Evolutionary conservation across 1,140 invertebrate species (phyloP).

Genomic region (Hyposmocoma kahamanoa): DNA sequence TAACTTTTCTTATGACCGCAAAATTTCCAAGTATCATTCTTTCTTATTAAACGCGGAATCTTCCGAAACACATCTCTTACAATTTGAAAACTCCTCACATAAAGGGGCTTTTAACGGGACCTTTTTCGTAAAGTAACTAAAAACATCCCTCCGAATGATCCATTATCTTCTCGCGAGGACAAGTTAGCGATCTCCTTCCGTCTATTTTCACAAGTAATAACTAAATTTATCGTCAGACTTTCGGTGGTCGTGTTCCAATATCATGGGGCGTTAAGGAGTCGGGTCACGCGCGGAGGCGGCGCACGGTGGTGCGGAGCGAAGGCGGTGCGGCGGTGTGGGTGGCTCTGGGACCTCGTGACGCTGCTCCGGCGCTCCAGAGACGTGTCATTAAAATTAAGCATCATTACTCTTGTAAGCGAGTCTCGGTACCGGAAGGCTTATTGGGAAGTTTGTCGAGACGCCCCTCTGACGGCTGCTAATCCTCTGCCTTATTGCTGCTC

Average conservation of each 20-base stretch:
- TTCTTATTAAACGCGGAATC: conserved; percentile 27
- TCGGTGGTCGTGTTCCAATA: conserved; percentile 65
- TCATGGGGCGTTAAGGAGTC: conserved; percentile 47
- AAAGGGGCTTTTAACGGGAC: conserved; percentile 60
- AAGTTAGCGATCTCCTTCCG: conserved; percentile 72
- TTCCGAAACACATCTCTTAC: conserved; percentile 27
- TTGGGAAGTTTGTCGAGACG: conserved; percentile 54
- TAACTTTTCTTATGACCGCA: conserved; percentile 24
- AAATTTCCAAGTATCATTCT: conserved; percentile 19
- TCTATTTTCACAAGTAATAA: conserved; percentile 74
- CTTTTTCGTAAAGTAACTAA: conserved; percentile 62
- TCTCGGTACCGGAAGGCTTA: conserved; percentile 54
- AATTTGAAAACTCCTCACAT: conserved; percentile 60
- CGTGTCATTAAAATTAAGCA: conserved; percentile 72
- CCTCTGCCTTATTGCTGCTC: conserved; percentile 46
- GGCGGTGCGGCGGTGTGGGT: conserved; percentile 23
- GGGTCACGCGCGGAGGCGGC: conserved; percentile 47
- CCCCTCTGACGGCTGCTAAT: conserved; percentile 48
- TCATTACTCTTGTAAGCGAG: conserved; percentile 69
- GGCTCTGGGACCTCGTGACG: conserved; percentile 30
- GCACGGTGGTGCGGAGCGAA: conserved; percentile 22
- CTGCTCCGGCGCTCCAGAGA: conserved; percentile 37
- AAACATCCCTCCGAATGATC: conserved; percentile 65
- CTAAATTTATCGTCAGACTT: conserved; percentile 72
- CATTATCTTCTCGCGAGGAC: conserved; percentile 70